A percentile compares a stretch with the other conserved stretches of the same genome.
These are phyloP conservation scores for Calephelis virginiensis DNA, from an alignment of 1,140 invertebrate species.

Conservation along the genomic window DNA sequence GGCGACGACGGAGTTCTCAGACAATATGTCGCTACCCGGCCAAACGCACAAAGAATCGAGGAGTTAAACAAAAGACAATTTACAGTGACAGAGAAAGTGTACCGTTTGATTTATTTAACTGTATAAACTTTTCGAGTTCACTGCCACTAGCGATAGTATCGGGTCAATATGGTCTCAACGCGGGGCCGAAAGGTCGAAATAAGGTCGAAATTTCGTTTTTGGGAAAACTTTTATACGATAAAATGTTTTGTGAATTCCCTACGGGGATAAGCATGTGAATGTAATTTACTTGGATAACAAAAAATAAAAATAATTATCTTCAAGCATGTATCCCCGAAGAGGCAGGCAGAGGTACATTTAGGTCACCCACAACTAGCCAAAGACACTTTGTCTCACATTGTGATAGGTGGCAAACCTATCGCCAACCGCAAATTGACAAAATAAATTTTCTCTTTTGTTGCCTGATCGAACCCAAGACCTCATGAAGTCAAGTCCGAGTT, in stretches of 20 bases:
- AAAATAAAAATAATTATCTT: too few relatives aligned
- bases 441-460: too few relatives aligned
- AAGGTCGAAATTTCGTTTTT: neutral
- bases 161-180: neutral
- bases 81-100: slow-evolving; percentile 49
- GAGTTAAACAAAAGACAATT: slow-evolving; percentile 68
- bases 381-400: too few relatives aligned
- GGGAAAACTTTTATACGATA: neutral
- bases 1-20: slow-evolving; percentile 70
- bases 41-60: slow-evolving; percentile 50
- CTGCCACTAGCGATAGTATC: neutral
- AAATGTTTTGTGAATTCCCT: neutral
- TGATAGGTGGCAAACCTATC: too few relatives aligned
- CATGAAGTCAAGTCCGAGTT: too few relatives aligned
- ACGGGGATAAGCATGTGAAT: neutral
- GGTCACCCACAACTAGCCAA: too few relatives aligned
- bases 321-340: too few relatives aligned
- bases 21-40: slow-evolving; percentile 71
- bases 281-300: too few relatives aligned
- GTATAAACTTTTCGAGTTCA: slow-evolving; percentile 10
- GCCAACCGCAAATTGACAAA: too few relatives aligned
- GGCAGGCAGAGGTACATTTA: too few relatives aligned
- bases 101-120: slow-evolving; percentile 51
- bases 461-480: too few relatives aligned
- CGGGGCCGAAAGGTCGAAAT: neutral